phyloP scores from a whole-genome alignment of 1,140 invertebrate species.

The Theocolax elegans region DNA sequence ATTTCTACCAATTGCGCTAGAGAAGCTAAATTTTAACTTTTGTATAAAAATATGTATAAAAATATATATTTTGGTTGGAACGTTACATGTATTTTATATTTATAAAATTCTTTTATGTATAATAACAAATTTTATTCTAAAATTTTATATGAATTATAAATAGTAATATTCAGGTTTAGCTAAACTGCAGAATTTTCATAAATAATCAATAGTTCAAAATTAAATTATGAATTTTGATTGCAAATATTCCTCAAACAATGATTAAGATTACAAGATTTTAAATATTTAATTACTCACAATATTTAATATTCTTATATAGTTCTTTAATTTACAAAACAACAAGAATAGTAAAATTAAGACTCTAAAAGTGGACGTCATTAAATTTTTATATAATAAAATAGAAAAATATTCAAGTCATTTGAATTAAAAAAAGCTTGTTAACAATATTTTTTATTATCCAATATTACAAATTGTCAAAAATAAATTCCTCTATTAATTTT shows the following conservation, averaged over 20 bases:
- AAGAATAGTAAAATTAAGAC: conserved; percentile 31
- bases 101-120: not conserved
- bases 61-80: conserved; percentile 21
- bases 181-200: too few relatives aligned
- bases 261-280: conserved; percentile 17
- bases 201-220: not conserved
- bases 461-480: conserved; percentile 32
- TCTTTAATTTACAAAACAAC: conserved; percentile 34
- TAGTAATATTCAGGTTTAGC: too few relatives aligned
- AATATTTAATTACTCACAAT: conserved; percentile 27
- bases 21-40: too few relatives aligned
- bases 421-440: conserved; percentile 29
- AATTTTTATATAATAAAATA: conserved; percentile 32
- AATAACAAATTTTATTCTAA: too few relatives aligned
- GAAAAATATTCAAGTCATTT: conserved; percentile 32
- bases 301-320: conserved; percentile 25
- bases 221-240: conserved; percentile 14
- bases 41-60: conserved; percentile 15
- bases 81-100: too few relatives aligned
- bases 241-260: conserved; percentile 22
- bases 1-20: too few relatives aligned
- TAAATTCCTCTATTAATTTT: conserved; percentile 18
- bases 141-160: too few relatives aligned
- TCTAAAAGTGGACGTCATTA: conserved; percentile 21
- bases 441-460: conserved; percentile 18